Base-by-base conservation (phyloP, 1,140 invertebrate species). In the Odontomachus brunneus region DNA sequence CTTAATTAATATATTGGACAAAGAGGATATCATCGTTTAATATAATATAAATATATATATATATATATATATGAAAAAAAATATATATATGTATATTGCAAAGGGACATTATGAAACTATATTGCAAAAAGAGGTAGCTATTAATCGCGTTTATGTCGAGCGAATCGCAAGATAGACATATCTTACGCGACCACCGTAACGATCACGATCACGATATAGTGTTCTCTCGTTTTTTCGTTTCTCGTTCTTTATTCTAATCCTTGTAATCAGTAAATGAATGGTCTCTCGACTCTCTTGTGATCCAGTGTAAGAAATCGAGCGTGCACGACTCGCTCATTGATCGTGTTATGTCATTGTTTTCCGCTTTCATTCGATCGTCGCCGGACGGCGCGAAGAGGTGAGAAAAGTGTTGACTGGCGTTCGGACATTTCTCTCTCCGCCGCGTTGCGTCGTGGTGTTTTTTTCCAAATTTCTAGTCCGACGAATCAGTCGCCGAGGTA, bases 1-100 rank as follows among this genome's bases (percentile, higher is more conserved):
- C 87, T 82, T 89, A 92, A 91, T 89, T 92, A 92, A 93, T 93
- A 93, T 93, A 94, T 93, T 91, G 76, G 92, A 91, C 84, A 88
- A 91, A 92, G 88, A 89, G 90, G 83, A 92, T 93, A 93, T 93
- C 91, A 90, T 87, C 90, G 84, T 92, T 92, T 91, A 93, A 92
- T 92, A 91, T 92, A 92, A 84, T 82, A 87, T 78, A 80, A 87
- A 87, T 83, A 86, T 86, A 84, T 73, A 82, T 86, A 86, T 57
- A 84, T 22, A 66, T 2, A 66, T 63, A 81, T 88, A 83, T 78
- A 65, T 71, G 49, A 24, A 57, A n/a, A 67, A 74, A 78, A 69
- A 78, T 69, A 80, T 80, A 80, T 80, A 80, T 80, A 69, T 69
- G 51, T 80, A 80, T 80, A 80, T 80, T 80, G 53, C 65, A 71